Evolutionary conservation across 2,113 vertebrate species (phyloP), one percentile per base, ranked within the genome.

Genomic region (Notothenia coriiceps): DNA sequence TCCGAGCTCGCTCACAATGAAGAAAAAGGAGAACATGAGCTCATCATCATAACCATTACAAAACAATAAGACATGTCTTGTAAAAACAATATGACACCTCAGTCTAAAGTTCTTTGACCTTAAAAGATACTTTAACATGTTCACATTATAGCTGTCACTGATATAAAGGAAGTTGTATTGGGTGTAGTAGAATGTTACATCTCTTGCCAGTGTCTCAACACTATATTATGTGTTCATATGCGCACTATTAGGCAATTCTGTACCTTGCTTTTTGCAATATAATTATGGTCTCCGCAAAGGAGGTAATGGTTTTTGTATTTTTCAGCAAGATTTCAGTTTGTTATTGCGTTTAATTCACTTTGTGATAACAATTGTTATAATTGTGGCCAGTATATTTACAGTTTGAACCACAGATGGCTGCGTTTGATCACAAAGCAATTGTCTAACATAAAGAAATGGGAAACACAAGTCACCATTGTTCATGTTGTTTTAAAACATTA

Each of bases 381-480:
- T 25, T 25, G 25, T 25, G 25, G 25, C 25, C 25, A 29, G 14
- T 33, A 54, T 14, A 5, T 56, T 43, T 49, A 25, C 44, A 63
- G 46, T 59, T 70, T 70, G 33, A 29, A 12, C 43, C 12, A 56
- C 51, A 63, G 17, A 69, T 63, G 57, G n/a, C 20, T 63, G 15
- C 15, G 14, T 33, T 14, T 33, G 59, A 50, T 25, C 25, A 69
- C 66, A 59, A 65, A 67, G 13, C 12, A 52, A 22, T 59, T 52
- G 33, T 52, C 4, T 44, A 5, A 14, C 52, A 49, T 33, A 54
- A 7, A n/a, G 25, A 63, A 62, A 50, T 52, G 20, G 49, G n/a
- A 29, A 29, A 29, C 29, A 29, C 29, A 29, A 29, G 29, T 29
- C 29, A 29, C 29, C 29, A 29, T 29, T 29, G 29, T 29, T 29